phyloP scores from a whole-genome alignment of 2,888 invertebrate genomes.

The Fissipunctia ypsillon region DNA sequence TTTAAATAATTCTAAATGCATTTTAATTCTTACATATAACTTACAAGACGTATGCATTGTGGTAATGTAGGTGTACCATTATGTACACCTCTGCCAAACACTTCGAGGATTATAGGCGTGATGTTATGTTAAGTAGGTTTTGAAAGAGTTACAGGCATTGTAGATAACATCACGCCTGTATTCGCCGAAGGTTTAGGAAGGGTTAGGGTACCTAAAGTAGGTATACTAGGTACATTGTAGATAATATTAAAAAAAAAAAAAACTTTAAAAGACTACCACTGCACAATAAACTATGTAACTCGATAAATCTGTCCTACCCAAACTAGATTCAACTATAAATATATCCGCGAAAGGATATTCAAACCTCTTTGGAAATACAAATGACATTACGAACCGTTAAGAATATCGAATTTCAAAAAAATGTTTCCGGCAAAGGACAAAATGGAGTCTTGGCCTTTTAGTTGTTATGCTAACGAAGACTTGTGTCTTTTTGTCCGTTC shows the following conservation, averaged over 20 bases:
- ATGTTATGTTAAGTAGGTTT: background rate
- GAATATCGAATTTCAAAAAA: slow-evolving; percentile 50
- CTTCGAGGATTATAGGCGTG: background rate
- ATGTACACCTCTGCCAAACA: background rate
- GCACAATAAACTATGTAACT: background rate
- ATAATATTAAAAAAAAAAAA: background rate
- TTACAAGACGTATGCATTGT: no score
- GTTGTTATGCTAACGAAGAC: slow-evolving; percentile 45
- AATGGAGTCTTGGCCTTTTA: slow-evolving; percentile 7
- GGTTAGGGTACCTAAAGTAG: no score
- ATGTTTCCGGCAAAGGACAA: slow-evolving; percentile 12
- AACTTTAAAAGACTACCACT: background rate
- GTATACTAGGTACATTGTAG: no score
- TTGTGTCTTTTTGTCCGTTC: slow-evolving; percentile 19
- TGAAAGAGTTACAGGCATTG: background rate
- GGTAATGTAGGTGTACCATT: background rate
- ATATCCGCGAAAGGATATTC: slow-evolving; percentile 22
- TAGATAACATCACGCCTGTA: background rate
- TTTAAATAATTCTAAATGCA: background rate
- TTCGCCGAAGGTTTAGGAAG: background rate
- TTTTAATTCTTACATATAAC: background rate
- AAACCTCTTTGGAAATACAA: slow-evolving; percentile 21
- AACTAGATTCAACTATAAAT: slow-evolving; percentile 19
- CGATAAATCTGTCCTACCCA: background rate
- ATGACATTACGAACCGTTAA: slow-evolving; percentile 14